A percentile compares a stretch with the other conserved stretches of the same genome.
These are phyloP conservation scores for Xenopus borealis DNA, from an alignment of 2,113 vertebrate species.

Conservation along the genomic window DNA sequence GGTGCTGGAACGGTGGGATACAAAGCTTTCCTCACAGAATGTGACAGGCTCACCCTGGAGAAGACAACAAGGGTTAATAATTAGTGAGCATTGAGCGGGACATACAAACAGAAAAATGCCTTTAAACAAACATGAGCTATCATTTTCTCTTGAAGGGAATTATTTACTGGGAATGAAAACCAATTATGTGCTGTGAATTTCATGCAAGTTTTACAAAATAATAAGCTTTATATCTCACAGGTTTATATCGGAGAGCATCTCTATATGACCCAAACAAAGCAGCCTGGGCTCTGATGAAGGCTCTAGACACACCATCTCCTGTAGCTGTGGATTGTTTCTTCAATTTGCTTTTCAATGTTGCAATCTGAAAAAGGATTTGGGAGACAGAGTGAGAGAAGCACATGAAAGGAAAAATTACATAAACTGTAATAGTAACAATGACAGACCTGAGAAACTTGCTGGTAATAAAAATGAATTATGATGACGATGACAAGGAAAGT, in stretches of 20 bases:
- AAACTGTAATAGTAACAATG: too few relatives aligned
- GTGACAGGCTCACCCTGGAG: slow-evolving; percentile 87
- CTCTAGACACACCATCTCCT: slow-evolving; percentile 86
- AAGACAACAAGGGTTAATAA: slow-evolving; percentile 5
- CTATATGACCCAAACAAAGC: slow-evolving; percentile 93
- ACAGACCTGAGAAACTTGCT: too few relatives aligned
- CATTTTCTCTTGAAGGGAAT: too few relatives aligned
- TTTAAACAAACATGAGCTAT: not conserved
- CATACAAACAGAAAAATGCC: not conserved
- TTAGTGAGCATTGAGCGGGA: not conserved
- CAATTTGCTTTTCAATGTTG: slow-evolving; percentile 91
- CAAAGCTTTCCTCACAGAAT: slow-evolving; percentile 92
- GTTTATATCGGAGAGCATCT: slow-evolving; percentile 93
- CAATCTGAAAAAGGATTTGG: slow-evolving; percentile 70
- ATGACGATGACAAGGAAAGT: not conserved
- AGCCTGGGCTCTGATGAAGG: slow-evolving; percentile 89
- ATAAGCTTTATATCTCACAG: slow-evolving; percentile 70
- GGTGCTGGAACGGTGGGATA: slow-evolving; percentile 84
- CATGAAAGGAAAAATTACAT: too few relatives aligned
- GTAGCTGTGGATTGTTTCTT: slow-evolving; percentile 97
- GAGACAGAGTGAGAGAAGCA: too few relatives aligned
- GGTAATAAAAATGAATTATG: not conserved
- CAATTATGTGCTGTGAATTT: too few relatives aligned
- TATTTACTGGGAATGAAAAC: too few relatives aligned
- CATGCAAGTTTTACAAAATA: not conserved